Evolutionary conservation across 2,888 invertebrate species (phyloP).

Genomic region (Myathropa florea): DNA sequence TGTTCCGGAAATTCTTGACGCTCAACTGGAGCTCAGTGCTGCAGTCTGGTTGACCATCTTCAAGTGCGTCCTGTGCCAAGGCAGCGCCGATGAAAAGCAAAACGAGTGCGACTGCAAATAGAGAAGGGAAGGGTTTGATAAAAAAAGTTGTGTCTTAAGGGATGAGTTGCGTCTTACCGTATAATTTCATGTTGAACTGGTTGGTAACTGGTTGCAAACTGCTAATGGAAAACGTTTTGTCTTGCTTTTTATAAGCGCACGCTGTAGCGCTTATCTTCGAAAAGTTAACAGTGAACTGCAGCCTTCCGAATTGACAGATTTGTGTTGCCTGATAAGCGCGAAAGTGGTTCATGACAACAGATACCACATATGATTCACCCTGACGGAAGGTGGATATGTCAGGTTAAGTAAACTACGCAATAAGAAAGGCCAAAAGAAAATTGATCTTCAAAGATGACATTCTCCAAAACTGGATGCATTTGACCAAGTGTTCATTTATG

Average conservation of each 20-base stretch:
- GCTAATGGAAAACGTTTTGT: background rate
- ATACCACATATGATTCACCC: background rate
- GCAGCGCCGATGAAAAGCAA: background rate
- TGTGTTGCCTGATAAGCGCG: background rate
- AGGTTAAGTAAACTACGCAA: background rate
- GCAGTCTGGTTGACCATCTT: background rate
- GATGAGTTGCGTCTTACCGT: background rate
- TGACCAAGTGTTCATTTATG: no score
- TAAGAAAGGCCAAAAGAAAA: background rate
- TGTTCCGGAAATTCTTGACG: background rate
- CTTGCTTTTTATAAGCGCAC: background rate
- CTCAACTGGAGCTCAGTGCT: background rate
- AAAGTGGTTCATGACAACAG: background rate
- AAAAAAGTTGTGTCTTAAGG: background rate
- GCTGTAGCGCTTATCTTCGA: background rate
- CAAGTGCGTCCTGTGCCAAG: background rate
- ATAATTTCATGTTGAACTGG: background rate
- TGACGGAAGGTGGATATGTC: background rate
- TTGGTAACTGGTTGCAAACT: background rate
- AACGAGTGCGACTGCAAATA: background rate
- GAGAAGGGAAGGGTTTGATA: background rate
- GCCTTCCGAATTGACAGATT: background rate
- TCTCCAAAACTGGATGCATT: no score
- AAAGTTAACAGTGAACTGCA: background rate
- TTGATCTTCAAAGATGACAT: no score